A percentile compares a stretch with the other conserved stretches of the same genome.
Evolutionary conservation across 2,888 invertebrate genomes (phyloP).

Genomic region (Agriopis aurantiaria): DNA sequence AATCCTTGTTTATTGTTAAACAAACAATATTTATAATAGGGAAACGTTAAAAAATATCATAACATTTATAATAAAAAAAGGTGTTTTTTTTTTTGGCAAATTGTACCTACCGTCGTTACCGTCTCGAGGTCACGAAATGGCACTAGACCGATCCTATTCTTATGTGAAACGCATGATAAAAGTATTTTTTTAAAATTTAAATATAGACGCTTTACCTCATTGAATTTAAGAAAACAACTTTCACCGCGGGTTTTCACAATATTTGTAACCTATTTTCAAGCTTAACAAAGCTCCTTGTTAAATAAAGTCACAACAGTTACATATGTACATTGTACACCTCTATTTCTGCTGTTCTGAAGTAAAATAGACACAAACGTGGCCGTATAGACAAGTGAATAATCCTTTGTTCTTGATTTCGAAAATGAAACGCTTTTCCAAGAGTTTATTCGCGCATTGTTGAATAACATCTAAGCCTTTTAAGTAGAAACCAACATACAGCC

Average conservation of each 20-base stretch:
- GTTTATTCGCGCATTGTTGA: slow-evolving; percentile 11
- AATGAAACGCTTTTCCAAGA: slow-evolving; percentile 9
- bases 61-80: no score
- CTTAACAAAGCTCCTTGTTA: slow-evolving; percentile 7
- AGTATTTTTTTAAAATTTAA: no score
- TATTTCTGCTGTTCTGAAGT: slow-evolving; percentile 7
- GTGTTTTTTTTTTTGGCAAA: no score
- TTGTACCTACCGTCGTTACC: no score
- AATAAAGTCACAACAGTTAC: slow-evolving; percentile 4
- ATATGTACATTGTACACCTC: neutral
- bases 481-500: slow-evolving; percentile 7
- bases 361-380: slow-evolving; percentile 4
- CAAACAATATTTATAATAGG: no score
- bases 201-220: no score
- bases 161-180: no score
- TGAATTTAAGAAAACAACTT: neutral
- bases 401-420: slow-evolving; percentile 12
- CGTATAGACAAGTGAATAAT: slow-evolving; percentile 11
- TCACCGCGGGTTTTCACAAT: neutral
- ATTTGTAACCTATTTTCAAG: slow-evolving; percentile 16
- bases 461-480: slow-evolving; percentile 12
- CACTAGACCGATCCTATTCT: no score
- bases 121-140: no score
- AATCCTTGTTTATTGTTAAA: no score
- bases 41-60: no score